Conservation (phyloP, 2,797 vertebrate genomes). For the Argentina silus region DNA sequence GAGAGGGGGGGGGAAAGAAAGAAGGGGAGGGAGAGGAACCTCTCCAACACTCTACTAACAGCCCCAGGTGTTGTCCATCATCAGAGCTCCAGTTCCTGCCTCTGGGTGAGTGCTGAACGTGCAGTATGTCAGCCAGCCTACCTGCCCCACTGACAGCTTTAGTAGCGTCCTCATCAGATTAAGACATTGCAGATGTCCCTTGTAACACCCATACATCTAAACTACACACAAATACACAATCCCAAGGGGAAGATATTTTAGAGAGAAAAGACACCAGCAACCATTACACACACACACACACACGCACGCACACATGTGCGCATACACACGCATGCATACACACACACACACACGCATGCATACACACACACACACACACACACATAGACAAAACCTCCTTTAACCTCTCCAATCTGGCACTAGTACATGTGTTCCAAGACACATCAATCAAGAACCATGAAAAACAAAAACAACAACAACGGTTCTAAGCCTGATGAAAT, state of each 20-base stretch:
- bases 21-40: conserved; percentile 46
- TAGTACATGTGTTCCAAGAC: conserved; percentile 32
- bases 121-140: conserved; percentile 50
- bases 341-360: no score
- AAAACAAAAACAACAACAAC: conserved; percentile 7
- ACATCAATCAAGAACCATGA: conserved; percentile 42
- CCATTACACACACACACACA: no score
- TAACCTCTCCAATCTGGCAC: conserved; percentile 32
- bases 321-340: no score
- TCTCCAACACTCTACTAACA: conserved; percentile 59
- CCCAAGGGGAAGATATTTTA: neutral
- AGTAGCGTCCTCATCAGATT: conserved; percentile 1
- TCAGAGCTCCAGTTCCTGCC: conserved; percentile 48
- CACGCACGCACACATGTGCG: no score
- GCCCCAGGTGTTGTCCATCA: conserved; percentile 64
- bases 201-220: neutral
- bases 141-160: conserved; percentile 47
- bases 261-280: neutral
- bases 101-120: conserved; percentile 54
- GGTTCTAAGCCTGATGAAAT: conserved; percentile 35
- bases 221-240: neutral
- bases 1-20: neutral
- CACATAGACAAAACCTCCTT: conserved; percentile 13
- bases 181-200: neutral
- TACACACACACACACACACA: neutral